phyloP scores from a whole-genome alignment of 2,113 vertebrate genomes.

The Gasterosteus aculeatus region DNA sequence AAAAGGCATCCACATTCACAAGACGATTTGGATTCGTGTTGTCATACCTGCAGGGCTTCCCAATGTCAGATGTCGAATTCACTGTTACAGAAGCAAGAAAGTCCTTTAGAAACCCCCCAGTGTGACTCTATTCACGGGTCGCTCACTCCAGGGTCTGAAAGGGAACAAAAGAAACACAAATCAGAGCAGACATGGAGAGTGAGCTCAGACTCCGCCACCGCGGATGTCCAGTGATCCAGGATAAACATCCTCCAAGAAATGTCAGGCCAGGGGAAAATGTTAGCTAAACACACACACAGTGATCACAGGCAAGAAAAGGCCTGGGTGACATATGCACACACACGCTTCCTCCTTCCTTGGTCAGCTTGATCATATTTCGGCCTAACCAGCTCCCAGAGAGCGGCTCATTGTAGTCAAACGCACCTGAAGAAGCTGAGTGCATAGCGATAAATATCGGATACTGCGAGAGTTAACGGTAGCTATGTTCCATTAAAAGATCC shows the following conservation, averaged over 20 bases:
- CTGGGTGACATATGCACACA: conserved; percentile 31
- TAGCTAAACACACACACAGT: conserved; percentile 20
- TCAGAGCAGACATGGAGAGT: conserved; percentile 58
- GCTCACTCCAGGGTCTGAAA: conserved; percentile 63
- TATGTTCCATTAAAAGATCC: conserved; percentile 1
- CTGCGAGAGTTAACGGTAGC: neutral
- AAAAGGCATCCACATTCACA: conserved; percentile 9
- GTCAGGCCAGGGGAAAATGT: conserved; percentile 54
- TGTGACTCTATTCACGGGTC: conserved; percentile 60
- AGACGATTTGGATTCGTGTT: conserved; percentile 3
- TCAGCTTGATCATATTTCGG: conserved; percentile 62
- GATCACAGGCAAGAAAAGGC: conserved; percentile 19
- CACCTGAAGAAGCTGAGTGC: neutral
- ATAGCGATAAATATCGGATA: neutral
- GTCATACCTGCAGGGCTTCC: conserved; percentile 65
- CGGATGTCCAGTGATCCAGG: conserved; percentile 64
- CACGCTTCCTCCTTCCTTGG: conserved; percentile 42
- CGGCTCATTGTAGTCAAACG: conserved; percentile 59
- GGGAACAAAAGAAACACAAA: conserved; percentile 61
- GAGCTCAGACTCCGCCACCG: conserved; percentile 51
- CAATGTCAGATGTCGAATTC: conserved; percentile 47
- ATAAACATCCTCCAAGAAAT: conserved; percentile 71
- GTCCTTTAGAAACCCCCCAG: conserved; percentile 47
- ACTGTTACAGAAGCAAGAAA: conserved; percentile 36
- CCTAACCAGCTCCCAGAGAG: conserved; percentile 54